Evolutionary conservation across 2,797 vertebrate genomes (phyloP).

Genomic region (Tauraco hartlaubi): DNA sequence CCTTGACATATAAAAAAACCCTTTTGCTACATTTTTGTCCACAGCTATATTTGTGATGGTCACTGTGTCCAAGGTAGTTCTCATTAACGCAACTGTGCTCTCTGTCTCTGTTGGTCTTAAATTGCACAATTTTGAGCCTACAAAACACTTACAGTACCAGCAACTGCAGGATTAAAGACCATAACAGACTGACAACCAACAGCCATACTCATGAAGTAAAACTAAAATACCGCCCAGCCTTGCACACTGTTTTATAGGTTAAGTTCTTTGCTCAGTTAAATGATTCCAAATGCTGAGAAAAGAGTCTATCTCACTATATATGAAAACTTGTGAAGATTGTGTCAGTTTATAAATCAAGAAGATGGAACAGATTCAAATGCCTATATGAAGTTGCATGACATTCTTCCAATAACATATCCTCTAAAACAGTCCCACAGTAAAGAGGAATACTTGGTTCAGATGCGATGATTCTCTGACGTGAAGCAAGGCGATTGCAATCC

Average conservation of each 20-base stretch:
- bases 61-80: not conserved
- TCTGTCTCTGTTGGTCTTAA: not conserved
- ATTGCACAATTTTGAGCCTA: not conserved
- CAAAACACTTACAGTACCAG: not conserved
- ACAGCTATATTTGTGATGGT: not conserved
- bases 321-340: slow-evolving; percentile 16
- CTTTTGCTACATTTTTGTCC: not conserved
- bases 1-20: not conserved
- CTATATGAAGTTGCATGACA: not conserved
- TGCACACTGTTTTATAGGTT: not conserved
- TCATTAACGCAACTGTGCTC: not conserved
- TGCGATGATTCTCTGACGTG: not conserved
- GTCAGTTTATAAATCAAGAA: slow-evolving; percentile 51
- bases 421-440: not conserved
- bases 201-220: not conserved
- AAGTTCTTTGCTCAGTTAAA: not conserved
- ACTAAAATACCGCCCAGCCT: not conserved
- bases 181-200: not conserved
- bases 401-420: slow-evolving; percentile 7
- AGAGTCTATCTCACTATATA: not conserved
- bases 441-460: slow-evolving; percentile 31
- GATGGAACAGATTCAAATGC: slow-evolving; percentile 41
- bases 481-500: slow-evolving; percentile 25
- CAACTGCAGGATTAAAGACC: not conserved
- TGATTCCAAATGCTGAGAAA: slow-evolving; percentile 44